phyloP scores from a whole-genome alignment of 1,140 invertebrate species.

The Trichogramma pretiosum region DNA sequence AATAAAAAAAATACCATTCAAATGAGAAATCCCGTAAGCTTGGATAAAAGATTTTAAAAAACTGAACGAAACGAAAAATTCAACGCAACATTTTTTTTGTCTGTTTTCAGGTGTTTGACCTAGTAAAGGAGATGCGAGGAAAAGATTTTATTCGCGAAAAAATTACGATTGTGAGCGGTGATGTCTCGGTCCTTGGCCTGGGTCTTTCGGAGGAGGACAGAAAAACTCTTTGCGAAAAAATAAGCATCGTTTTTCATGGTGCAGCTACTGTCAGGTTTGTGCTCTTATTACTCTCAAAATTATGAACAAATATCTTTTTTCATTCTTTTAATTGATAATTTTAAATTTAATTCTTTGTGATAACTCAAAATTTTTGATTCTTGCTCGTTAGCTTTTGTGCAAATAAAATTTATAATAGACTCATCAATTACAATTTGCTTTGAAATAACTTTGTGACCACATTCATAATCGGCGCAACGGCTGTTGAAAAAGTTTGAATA shows the following conservation, averaged over 20 bases:
- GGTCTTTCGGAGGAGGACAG: constrained; percentile 67
- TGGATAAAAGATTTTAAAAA: too few relatives aligned
- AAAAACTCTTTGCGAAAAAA: constrained; percentile 56
- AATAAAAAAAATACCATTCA: too few relatives aligned
- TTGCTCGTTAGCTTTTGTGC: constrained; percentile 1
- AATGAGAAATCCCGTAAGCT: too few relatives aligned
- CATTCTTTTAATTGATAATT: neutral
- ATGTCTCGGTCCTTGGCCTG: constrained; percentile 63
- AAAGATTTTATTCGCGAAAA: constrained; percentile 52
- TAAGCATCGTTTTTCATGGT: constrained; percentile 79
- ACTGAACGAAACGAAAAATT: too few relatives aligned
- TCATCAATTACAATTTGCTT: too few relatives aligned
- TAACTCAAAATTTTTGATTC: neutral
- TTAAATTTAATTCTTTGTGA: neutral
- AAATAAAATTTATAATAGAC: too few relatives aligned
- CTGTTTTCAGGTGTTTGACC: constrained; percentile 65
- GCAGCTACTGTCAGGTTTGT: constrained; percentile 74
- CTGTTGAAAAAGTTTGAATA: too few relatives aligned
- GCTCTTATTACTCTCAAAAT: neutral
- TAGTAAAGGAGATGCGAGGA: constrained; percentile 53
- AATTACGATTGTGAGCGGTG: constrained; percentile 66
- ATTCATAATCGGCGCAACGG: too few relatives aligned
- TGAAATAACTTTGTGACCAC: too few relatives aligned
- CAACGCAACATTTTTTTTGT: neutral
- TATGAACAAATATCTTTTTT: neutral